Evolutionary conservation across 2,888 invertebrate species (phyloP), one percentile per base, ranked within the genome.

Genomic region (Cheilosia impressa): DNA sequence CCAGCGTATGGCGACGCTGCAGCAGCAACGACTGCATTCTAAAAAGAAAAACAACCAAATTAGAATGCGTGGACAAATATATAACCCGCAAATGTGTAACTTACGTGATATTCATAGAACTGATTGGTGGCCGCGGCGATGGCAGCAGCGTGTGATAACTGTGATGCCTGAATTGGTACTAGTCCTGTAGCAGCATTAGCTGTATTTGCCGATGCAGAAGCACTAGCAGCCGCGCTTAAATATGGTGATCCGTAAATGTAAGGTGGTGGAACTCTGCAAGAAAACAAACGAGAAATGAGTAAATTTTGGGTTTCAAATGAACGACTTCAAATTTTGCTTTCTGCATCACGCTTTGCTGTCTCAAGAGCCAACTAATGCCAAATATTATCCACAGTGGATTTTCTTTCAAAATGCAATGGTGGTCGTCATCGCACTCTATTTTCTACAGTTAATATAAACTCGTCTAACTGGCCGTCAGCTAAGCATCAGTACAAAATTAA

Each of bases 161-260:
- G 95, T 34, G 93, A 92, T 38, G 93, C 93, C 82, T 95, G 95
- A 89, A 95, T 93, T 88, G 95, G 95, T 88, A 96, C 94, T 89
- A 95, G 91, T 71, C 96, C 95, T 19, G 95, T 95, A 2, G 95
- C 95, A 27, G 88, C 85, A 34, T 89, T 88, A n/a, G 88, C 87
- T 9, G 84, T 53, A 66, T 88, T 88, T 13, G 89, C 88, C n/a
- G 88, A 83, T 10, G 87, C 77, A 31, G 81, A 69, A 3, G 88
- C 88, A 31, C 88, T 71, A 17, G 88, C 77, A 15, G 89, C 88
- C 5, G 95, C 95, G 24, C 91, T 91, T 89, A 95, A 92, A 91
- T 95, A 95, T 7, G 96, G 96, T 89, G 96, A 95, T 89, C 96
- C 95, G 90, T 96, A 95, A 92, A 96, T 94, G 92, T 96, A 96